Evolutionary conservation across 2,113 vertebrate genomes (phyloP), one percentile per base, ranked within the genome.

Genomic region (Cygnus atratus): DNA sequence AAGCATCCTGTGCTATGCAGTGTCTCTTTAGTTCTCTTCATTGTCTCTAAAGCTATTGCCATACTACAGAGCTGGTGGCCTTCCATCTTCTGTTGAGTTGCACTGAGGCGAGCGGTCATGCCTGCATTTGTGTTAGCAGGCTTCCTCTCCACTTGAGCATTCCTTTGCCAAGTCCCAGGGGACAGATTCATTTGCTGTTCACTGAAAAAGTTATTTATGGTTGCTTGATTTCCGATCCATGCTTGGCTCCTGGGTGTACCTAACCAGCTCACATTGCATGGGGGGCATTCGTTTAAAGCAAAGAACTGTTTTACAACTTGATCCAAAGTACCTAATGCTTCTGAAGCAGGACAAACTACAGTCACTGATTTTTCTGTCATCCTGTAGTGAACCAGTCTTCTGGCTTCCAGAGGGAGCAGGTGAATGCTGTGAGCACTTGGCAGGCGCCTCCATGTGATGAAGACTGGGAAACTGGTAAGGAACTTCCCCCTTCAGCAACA

Each of bases 391-490:
- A 12, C 52, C 8, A 17, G 33, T 33, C 15, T 35, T 68, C 10
- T 13, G n/a, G 68, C 28, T 75, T 71, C 57, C 43, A 25, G 1
- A 66, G 72, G 39, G 72, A 73, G 24, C 62, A 85, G 46, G 1
- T 26, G 86, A 91, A 52, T 7, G 9, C 54, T 78, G 52, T 37
- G 66, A 84, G 84, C 87, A 82, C 52, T 0, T 95, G 96, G 96
- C 68, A 97, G 87, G 77, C 94, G 61, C 95, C 96, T 75, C 94
- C 94, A 0, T 96, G 95, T 70, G 46, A 54, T 15, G 96, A 97
- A 78, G 95, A 97, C 86, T 95, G 96, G 96, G 95, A 97, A 52
- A 10, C 41, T 77, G 96, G 96, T 97, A 61, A 90, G 94, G 55
- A 90, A 33, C 20, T 78, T 87, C 10, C 13, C 59, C 67, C 2